Evolutionary conservation across 2,888 invertebrate genomes (phyloP).

Genomic region (Heliothis peltigera): DNA sequence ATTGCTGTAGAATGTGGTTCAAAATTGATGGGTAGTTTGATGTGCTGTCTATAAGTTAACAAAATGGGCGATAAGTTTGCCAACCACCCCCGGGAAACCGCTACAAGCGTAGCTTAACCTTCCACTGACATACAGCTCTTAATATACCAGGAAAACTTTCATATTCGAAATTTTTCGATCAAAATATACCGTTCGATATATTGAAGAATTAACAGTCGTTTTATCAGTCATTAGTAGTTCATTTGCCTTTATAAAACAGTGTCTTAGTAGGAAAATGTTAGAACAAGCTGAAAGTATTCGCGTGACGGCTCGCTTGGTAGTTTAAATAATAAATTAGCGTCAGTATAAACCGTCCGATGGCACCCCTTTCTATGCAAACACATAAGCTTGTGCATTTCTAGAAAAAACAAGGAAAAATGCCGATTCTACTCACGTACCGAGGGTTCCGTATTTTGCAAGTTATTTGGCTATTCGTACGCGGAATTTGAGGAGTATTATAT

Average conservation of each 20-base stretch:
- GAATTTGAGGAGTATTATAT: no score
- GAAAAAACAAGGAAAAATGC: constrained; percentile 55
- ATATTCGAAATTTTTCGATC: no score
- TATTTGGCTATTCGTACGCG: no score
- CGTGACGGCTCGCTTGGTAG: constrained; percentile 53
- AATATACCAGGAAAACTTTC: no score
- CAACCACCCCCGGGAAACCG: no score
- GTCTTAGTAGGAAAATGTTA: constrained; percentile 28
- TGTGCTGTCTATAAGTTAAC: no score
- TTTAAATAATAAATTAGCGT: constrained; percentile 80
- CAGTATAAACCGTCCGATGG: constrained; percentile 66
- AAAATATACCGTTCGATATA: no score
- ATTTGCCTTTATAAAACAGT: constrained; percentile 10
- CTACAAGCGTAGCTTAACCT: no score
- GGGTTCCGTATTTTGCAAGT: constrained; percentile 19
- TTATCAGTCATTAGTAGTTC: neutral
- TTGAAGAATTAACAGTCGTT: neutral
- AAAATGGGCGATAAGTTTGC: no score
- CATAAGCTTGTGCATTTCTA: constrained; percentile 65
- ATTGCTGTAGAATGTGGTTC: no score
- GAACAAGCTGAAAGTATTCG: constrained; percentile 39
- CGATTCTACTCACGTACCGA: neutral
- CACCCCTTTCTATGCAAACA: constrained; percentile 73
- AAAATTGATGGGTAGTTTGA: no score
- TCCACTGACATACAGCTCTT: no score